These are phyloP conservation scores for Noctilio leporinus DNA, from an alignment of 2,113 vertebrate genomes.

Conservation along the genomic window DNA sequence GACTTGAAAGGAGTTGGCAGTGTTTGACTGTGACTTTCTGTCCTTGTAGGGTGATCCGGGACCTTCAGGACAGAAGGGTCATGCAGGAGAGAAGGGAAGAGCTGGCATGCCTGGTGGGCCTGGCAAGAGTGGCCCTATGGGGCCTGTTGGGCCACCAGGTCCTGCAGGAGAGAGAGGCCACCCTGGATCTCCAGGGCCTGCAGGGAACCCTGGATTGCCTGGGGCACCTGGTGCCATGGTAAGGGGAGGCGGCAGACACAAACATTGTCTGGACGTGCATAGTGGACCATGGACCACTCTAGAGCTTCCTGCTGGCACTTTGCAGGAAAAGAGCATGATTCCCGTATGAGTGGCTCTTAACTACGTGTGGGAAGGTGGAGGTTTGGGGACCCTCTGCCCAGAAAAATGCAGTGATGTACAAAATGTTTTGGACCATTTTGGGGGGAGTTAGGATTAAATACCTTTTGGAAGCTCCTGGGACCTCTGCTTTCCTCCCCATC, in stretches of 20 bases:
- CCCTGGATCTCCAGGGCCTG: constrained; percentile 81
- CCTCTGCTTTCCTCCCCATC: not conserved
- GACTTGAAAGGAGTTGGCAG: not conserved
- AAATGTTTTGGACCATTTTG: not conserved
- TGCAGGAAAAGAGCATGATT: not conserved
- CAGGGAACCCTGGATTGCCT: constrained; percentile 81
- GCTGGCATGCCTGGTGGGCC: constrained; percentile 88
- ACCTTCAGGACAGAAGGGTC: constrained; percentile 82
- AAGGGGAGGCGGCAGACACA: constrained; percentile 59
- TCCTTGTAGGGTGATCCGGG: constrained; percentile 87
- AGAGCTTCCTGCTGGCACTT: not conserved
- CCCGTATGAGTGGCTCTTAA: not conserved
- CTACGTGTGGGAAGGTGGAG: not conserved
- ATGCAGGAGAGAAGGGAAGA: constrained; percentile 90
- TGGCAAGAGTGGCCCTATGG: constrained; percentile 87
- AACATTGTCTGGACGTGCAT: not conserved
- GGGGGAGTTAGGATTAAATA: not conserved
- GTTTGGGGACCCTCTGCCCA: not conserved
- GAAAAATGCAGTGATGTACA: not conserved
- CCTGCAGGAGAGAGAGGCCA: constrained; percentile 90
- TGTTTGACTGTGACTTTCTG: not conserved
- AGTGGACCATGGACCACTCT: not conserved
- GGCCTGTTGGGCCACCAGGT: constrained; percentile 85
- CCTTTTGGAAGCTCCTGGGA: not conserved
- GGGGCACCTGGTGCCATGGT: constrained; percentile 91